Evolutionary conservation across 2,797 vertebrate genomes (phyloP).

Genomic region (Leptatherina wallacei): DNA sequence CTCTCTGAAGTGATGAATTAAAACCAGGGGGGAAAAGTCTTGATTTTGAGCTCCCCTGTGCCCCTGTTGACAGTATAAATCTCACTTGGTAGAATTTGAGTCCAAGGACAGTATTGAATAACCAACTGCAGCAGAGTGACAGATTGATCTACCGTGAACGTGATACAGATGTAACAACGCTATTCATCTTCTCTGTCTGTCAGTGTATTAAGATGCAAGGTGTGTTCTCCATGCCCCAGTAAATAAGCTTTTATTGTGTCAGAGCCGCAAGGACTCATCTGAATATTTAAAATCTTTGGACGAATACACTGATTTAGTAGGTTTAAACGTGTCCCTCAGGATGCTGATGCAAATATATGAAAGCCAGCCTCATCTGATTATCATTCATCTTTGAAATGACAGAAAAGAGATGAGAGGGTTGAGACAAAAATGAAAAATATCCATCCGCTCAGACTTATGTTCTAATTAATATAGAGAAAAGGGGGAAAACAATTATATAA

Average conservation of each 20-base stretch:
- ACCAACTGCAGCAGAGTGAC: slow-evolving; percentile 64
- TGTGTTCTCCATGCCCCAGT: slow-evolving; percentile 69
- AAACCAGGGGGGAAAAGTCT: slow-evolving; percentile 48
- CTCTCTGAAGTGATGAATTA: slow-evolving; percentile 43
- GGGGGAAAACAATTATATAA: background rate
- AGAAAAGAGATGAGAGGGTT: slow-evolving; percentile 42
- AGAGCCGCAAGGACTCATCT: slow-evolving; percentile 73
- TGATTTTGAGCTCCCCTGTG: slow-evolving; percentile 40
- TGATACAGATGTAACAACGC: slow-evolving; percentile 73
- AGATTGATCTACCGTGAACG: slow-evolving; percentile 75
- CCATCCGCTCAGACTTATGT: slow-evolving; percentile 24
- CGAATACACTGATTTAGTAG: slow-evolving; percentile 72
- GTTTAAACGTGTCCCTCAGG: slow-evolving; percentile 60
- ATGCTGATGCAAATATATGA: slow-evolving; percentile 50
- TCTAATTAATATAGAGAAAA: slow-evolving; percentile 21
- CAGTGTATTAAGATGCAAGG: slow-evolving; percentile 75
- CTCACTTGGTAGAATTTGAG: slow-evolving; percentile 66
- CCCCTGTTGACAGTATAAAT: slow-evolving; percentile 58
- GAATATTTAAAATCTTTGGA: slow-evolving; percentile 79
- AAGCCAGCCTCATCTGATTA: slow-evolving; percentile 60
- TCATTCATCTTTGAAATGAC: slow-evolving; percentile 67
- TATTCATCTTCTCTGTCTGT: slow-evolving; percentile 72
- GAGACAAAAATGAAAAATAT: slow-evolving; percentile 16
- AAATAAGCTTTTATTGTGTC: slow-evolving; percentile 79
- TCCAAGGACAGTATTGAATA: slow-evolving; percentile 78